These are phyloP conservation scores for Lithophane ornitopus DNA, from an alignment of 2,888 invertebrate genomes.

Conservation along the genomic window DNA sequence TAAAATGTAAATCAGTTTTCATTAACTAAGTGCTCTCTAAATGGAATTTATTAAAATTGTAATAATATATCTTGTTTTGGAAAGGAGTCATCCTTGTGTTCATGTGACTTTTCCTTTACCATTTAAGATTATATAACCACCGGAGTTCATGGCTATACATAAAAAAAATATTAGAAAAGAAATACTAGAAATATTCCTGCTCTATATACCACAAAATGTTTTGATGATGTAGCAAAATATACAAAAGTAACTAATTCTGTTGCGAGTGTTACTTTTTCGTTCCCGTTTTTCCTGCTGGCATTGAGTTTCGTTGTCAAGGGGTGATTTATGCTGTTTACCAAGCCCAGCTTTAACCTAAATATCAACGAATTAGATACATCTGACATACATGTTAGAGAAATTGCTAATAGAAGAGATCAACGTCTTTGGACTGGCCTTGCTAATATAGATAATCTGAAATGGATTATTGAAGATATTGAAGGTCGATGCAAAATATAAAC, in stretches of 20 bases:
- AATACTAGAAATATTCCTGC: conserved; percentile 11
- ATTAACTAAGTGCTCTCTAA: conserved; percentile 1
- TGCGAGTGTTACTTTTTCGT: conserved; percentile 24
- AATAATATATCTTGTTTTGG: neutral
- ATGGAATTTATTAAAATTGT: conserved; percentile 1
- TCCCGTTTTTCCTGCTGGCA: conserved; percentile 32
- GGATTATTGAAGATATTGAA: neutral
- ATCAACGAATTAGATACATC: conserved; percentile 33
- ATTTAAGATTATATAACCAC: conserved; percentile 25
- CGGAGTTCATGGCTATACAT: neutral
- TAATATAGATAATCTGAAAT: neutral
- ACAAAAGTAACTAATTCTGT: conserved; percentile 32
- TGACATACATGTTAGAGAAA: neutral
- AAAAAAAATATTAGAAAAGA: too few relatives aligned
- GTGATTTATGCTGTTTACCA: conserved; percentile 56
- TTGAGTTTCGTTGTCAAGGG: conserved; percentile 25
- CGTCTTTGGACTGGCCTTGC: neutral
- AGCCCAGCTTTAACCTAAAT: conserved; percentile 37
- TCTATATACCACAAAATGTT: conserved; percentile 16
- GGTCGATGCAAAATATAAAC: conserved; percentile 1
- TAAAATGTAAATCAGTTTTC: conserved; percentile 25
- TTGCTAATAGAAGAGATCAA: conserved; percentile 16
- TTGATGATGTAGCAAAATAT: conserved; percentile 31
- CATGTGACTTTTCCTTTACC: neutral
- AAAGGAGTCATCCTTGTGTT: conserved; percentile 2